Conservation (phyloP, 1,140 invertebrate genomes). For the Drosophila ficusphila region DNA sequence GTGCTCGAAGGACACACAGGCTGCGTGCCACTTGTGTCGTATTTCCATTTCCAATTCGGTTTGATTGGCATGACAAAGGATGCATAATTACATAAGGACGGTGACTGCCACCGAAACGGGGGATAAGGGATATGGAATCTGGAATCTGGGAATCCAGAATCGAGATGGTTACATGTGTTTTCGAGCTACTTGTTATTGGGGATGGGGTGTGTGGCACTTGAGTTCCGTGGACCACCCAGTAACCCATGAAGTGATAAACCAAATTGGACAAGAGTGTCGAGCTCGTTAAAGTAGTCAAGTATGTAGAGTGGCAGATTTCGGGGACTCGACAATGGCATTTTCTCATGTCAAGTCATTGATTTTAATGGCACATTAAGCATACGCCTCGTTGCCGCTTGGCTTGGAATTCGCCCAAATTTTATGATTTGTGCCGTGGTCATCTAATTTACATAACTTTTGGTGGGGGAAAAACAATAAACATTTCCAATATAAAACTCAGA, state of each 20-base stretch:
- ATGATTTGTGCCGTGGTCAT: constrained; percentile 47
- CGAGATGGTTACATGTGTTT: constrained; percentile 41
- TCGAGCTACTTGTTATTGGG: constrained; percentile 56
- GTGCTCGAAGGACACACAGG: constrained; percentile 53
- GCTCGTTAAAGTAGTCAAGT: constrained; percentile 53
- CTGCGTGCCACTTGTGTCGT: constrained; percentile 51
- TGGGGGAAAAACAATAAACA: constrained; percentile 56
- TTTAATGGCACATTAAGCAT: constrained; percentile 80
- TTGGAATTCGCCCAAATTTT: constrained; percentile 59
- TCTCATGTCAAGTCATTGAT: constrained; percentile 63
- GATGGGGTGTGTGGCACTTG: constrained; percentile 49
- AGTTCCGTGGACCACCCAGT: constrained; percentile 64
- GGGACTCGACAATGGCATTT: constrained; percentile 44
- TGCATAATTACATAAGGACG: constrained; percentile 68
- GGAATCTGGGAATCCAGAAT: not conserved
- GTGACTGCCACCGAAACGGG: constrained; percentile 14
- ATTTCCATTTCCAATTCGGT: constrained; percentile 21
- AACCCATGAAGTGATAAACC: constrained; percentile 67
- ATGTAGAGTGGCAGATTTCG: constrained; percentile 15
- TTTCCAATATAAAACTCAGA: constrained; percentile 50
- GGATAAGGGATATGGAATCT: constrained; percentile 1
- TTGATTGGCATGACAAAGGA: constrained; percentile 70
- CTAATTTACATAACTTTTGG: constrained; percentile 69
- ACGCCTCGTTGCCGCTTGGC: constrained; percentile 65
- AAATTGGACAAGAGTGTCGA: constrained; percentile 61